Conservation (phyloP, 2,113 vertebrate species). For the Chaetura pelagica region DNA sequence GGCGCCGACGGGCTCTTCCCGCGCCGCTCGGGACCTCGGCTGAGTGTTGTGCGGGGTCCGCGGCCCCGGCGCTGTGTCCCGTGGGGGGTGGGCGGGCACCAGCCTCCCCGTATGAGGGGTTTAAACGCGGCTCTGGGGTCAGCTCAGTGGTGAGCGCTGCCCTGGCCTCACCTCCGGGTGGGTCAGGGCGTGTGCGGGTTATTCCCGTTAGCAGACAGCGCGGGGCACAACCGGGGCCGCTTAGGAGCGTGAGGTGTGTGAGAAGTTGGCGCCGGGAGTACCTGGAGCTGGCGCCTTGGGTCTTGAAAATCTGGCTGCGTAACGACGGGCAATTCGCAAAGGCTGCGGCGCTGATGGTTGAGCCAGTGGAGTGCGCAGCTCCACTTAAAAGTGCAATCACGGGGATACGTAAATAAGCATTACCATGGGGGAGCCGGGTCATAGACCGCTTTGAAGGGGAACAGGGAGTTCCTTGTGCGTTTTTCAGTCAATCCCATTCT, state of each 20-base stretch:
- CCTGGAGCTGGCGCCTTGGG: rapidly evolving
- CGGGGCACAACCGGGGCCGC: rapidly evolving
- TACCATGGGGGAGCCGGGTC: background rate
- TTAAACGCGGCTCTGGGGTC: no score
- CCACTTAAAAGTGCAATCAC: rapidly evolving
- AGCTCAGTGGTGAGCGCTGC: no score
- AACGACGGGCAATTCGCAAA: background rate
- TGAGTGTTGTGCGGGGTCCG: no score
- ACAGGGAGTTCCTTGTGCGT: background rate
- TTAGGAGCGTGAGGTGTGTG: rapidly evolving
- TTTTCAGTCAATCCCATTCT: background rate
- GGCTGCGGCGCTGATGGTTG: background rate
- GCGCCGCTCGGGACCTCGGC: no score
- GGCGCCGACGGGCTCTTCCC: no score
- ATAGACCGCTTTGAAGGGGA: rapidly evolving
- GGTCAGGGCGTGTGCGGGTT: no score
- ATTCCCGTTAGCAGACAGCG: background rate
- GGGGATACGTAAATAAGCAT: background rate
- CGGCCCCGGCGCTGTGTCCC: no score
- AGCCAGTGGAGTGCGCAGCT: background rate
- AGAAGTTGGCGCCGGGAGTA: rapidly evolving
- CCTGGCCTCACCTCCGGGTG: no score
- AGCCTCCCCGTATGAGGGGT: no score
- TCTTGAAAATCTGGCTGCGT: rapidly evolving
- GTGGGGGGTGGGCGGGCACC: no score